Base-by-base conservation (phyloP, 2,888 invertebrate species). In the Phaedon cochleariae region DNA sequence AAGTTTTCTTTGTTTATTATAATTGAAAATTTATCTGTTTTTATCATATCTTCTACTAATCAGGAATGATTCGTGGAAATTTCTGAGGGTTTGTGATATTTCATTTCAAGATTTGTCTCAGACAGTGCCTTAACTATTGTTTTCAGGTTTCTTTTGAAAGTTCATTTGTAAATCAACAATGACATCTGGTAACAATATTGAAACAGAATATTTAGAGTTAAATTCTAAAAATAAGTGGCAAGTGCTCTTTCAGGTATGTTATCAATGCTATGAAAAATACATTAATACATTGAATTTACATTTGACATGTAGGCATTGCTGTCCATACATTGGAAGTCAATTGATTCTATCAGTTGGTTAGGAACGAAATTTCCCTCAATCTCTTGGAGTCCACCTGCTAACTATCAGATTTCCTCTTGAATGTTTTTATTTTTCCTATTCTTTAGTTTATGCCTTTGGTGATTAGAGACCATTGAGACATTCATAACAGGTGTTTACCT, bases 141-240 rank as follows among this genome's bases (percentile, higher is more conserved):
- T 66, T 62, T 29, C 15, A 65, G 62, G 54, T 62, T 65, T 54
- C 37, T 62, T 34, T 66, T 15, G 29, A 52, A 58, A 37, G 48
- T 31, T 31, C 62, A 60, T 63, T 66, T 48, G 63, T 70, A 64
- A 58, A 65, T 59, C 65, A 65, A 77, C 71, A 72, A 79, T 79
- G 79, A 75, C 78, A 73, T 76, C 81, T 73, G 77, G 77, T 69
- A 85, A 85, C 80, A 86, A 85, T 80, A 85, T 94, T 72, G 92
- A 92, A 85, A 86, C 88, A 59, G 92, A 94, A 84, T 93, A 90
- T 84, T 84, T 86, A 77, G 89, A 91, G 80, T 88, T 93, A 76
- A 89, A 88, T 77, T 86, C 87, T 73, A 89, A 87, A 78, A 88
- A 88, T 81, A 90, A 89, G 72, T 94, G 93, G 94, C 84, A 87